These are phyloP conservation scores for Dolichoris vasculosae DNA, from an alignment of 1,140 invertebrate species.

Conservation along the genomic window DNA sequence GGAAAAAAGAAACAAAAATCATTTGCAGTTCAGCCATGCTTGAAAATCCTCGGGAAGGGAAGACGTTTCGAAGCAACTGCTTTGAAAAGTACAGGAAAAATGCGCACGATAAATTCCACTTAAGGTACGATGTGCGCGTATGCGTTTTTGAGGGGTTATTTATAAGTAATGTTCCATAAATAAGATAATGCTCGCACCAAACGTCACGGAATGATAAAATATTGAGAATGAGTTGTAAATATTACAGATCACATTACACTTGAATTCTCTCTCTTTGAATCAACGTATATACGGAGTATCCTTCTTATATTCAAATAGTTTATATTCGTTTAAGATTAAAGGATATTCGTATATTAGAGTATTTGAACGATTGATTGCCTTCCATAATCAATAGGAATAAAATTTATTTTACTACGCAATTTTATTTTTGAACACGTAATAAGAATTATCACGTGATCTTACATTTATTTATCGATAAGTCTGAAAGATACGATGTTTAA, in stretches of 20 bases:
- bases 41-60: not conserved
- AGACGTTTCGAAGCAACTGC: not conserved
- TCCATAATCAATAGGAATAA: no score
- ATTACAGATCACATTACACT: slow-evolving; percentile 26
- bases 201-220: slow-evolving; percentile 34
- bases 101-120: slow-evolving; percentile 50
- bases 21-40: not conserved
- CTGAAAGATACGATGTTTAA: no score
- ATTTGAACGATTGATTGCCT: no score
- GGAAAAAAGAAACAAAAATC: slow-evolving; percentile 12
- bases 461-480: no score
- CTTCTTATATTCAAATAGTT: not conserved
- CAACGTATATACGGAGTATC: not conserved
- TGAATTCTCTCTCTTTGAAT: slow-evolving; percentile 1
- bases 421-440: no score
- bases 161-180: slow-evolving; percentile 54
- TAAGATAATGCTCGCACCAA: slow-evolving; percentile 26
- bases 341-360: no score
- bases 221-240: slow-evolving; percentile 52
- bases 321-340: not conserved
- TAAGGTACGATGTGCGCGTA: slow-evolving; percentile 22
- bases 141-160: slow-evolving; percentile 22
- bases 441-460: no score
- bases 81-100: slow-evolving; percentile 3
- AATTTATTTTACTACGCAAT: no score